Evolutionary conservation across 2,113 vertebrate genomes (phyloP).

Genomic region (Alethe diademata): DNA sequence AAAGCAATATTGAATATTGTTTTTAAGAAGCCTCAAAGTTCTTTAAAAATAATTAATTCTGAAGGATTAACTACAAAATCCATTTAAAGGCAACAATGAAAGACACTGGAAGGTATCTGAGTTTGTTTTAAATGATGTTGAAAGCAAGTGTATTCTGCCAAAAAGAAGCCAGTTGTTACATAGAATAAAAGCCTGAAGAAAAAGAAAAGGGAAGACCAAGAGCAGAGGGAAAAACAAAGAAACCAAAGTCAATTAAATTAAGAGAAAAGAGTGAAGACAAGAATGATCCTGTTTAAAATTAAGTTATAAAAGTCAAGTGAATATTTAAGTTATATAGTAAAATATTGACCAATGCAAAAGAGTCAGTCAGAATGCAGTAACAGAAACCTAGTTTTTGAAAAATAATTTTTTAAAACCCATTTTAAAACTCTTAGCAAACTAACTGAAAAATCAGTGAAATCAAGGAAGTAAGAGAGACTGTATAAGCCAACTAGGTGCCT

Average conservation of each 20-base stretch:
- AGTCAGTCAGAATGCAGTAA: neutral
- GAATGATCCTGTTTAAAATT: neutral
- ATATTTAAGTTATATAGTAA: neutral
- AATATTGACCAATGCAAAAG: neutral
- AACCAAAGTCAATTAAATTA: neutral
- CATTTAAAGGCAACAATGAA: neutral
- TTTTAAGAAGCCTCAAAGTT: neutral
- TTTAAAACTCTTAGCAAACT: neutral
- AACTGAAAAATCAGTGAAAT: neutral
- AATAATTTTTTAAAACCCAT: neutral
- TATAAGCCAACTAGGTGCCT: neutral
- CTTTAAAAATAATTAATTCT: conserved; percentile 12
- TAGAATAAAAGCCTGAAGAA: neutral
- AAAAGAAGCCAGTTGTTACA: neutral
- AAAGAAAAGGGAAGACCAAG: neutral
- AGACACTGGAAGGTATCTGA: neutral
- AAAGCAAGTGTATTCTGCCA: neutral
- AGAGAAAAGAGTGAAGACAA: neutral
- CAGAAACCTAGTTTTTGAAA: neutral
- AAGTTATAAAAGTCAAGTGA: neutral
- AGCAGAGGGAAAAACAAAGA: neutral
- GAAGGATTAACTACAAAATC: conserved; percentile 28
- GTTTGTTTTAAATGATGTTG: neutral
- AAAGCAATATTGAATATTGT: neutral
- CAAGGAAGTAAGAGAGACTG: neutral